phyloP scores from a whole-genome alignment of 2,888 invertebrate genomes.

The Gastracanthus pulcherrimus region DNA sequence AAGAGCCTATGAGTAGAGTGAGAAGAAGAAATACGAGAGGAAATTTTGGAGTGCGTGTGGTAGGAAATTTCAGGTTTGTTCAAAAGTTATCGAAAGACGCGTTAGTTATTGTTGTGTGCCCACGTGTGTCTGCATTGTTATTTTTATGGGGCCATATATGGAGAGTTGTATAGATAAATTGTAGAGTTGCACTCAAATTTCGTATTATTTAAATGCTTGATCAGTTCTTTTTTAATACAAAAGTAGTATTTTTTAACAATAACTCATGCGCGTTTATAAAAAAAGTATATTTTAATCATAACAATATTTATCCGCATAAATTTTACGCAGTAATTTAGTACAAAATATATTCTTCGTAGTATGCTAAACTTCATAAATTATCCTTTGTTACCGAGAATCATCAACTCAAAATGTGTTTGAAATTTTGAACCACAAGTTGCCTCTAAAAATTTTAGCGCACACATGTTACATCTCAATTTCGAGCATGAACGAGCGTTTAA shows the following conservation, averaged over 20 bases:
- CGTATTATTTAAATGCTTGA: not conserved
- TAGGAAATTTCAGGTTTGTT: not conserved
- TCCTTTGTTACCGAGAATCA: slow-evolving; percentile 15
- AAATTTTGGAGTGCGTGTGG: not conserved
- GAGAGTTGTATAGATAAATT: not conserved
- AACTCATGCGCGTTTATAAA: not conserved
- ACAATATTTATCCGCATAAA: too few relatives aligned
- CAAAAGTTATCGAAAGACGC: not conserved
- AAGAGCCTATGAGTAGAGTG: slow-evolving; percentile 7
- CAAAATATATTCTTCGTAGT: not conserved
- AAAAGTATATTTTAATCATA: not conserved
- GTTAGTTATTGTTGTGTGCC: not conserved
- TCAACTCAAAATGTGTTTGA: slow-evolving; percentile 32
- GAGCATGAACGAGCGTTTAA: slow-evolving; percentile 23
- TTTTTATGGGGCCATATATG: not conserved
- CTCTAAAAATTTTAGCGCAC: slow-evolving; percentile 14
- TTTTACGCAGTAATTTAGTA: too few relatives aligned
- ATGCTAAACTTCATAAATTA: slow-evolving; percentile 16
- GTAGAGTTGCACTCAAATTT: not conserved
- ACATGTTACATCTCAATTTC: slow-evolving; percentile 41
- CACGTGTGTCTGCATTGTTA: not conserved
- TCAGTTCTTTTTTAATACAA: too few relatives aligned
- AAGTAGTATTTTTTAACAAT: not conserved
- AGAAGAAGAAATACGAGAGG: not conserved
- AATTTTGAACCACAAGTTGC: slow-evolving; percentile 8